These are phyloP conservation scores for Oncorhynchus keta DNA, from an alignment of 2,113 vertebrate genomes.

Conservation along the genomic window DNA sequence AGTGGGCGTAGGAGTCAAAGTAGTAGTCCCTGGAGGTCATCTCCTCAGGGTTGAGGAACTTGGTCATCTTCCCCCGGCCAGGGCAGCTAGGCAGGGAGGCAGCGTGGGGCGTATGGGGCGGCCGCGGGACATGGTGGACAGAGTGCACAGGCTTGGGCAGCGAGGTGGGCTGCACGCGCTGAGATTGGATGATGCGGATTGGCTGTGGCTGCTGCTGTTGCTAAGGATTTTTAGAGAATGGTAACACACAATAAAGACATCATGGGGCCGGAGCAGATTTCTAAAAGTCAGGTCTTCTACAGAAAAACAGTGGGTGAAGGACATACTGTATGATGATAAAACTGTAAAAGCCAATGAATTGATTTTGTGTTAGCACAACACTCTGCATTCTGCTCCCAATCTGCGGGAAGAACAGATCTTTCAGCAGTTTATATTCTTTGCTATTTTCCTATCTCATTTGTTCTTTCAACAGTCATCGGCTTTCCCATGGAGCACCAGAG, in stretches of 20 bases:
- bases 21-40: conserved; percentile 99
- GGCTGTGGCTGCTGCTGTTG: conserved; percentile 64
- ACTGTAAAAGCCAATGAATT: background rate
- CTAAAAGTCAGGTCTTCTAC: background rate
- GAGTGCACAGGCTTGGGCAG: conserved; percentile 85
- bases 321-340: background rate
- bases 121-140: conserved; percentile 72
- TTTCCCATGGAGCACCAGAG: background rate
- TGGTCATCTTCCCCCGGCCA: conserved; percentile 90
- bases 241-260: conserved; percentile 20
- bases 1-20: conserved; percentile 98
- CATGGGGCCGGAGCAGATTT: background rate
- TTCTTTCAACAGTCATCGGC: background rate
- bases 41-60: conserved; percentile 91
- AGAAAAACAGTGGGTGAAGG: background rate
- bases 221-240: conserved; percentile 13
- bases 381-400: background rate
- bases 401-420: background rate
- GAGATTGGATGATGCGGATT: conserved; percentile 77
- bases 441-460: background rate
- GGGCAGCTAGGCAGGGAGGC: conserved; percentile 84
- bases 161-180: conserved; percentile 81
- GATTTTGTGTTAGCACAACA: background rate
- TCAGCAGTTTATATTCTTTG: background rate
- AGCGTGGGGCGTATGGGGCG: conserved; percentile 76